Evolutionary conservation across 2,113 vertebrate species (phyloP), one percentile per base, ranked within the genome.

Genomic region (Lagopus leucura): DNA sequence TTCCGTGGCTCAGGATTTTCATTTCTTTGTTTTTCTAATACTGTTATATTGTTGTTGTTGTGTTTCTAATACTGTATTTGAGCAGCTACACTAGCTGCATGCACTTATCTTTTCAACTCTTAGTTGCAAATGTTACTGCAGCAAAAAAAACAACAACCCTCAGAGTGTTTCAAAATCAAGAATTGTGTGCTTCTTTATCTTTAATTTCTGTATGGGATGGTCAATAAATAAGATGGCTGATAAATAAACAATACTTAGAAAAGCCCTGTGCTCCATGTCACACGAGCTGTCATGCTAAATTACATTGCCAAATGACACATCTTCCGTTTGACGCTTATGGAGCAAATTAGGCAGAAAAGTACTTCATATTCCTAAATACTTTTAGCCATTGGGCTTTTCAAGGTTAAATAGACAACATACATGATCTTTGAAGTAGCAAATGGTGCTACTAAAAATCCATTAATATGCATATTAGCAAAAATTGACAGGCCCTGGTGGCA

Each of bases 261-360:
- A 89, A 84, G 40, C 77, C 50, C 80, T 83, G 18, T 58, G 48
- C 70, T 22, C 70, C 13, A 32, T 30, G 11, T 77, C 83, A 82
- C 50, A 21, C 10, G 50, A 13, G 40, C 13, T 96, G 88, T 91
- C 80, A n/a, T 40, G 58, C 27, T 60, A 92, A 93, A 94, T 47
- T 80, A 28, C 74, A 3, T 73, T 81, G 78, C 84, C 86, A 84
- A 91, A 65, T 54, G 34, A 28, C 58, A 47, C 80, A 14, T 92
- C 93, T 94, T 97, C 94, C 90, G 86, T 94, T 92, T 95, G 95
- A 83, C 87, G 94, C 92, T 97, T 96, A 95, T 74, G 87, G 95
- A 97, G 94, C 89, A 98, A 97, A 98, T 97, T 96, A 93, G 91
- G 93, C 96, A 96, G 93, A 96, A 97, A 97, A 96, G 64, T 88